These are phyloP conservation scores for Cichlasoma orientale DNA, from an alignment of 2,797 vertebrate species.

Conservation along the genomic window DNA sequence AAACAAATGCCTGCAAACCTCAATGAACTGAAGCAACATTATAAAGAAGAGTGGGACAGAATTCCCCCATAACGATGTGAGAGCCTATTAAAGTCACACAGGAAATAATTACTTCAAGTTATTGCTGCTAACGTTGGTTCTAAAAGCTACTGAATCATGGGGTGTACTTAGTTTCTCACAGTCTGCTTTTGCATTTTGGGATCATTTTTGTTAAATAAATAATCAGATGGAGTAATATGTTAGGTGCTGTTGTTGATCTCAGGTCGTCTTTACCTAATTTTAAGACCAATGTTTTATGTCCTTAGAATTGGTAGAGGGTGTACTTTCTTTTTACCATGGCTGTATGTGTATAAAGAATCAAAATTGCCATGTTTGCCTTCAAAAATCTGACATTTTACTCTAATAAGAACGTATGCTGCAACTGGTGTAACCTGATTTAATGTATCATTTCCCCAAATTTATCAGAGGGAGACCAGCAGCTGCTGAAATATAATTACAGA, in stretches of 20 bases:
- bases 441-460: conserved; percentile 5
- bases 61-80: not conserved
- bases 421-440: not conserved
- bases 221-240: not conserved
- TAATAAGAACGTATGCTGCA: not conserved
- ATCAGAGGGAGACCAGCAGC: conserved; percentile 10
- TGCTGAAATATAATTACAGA: conserved; percentile 26
- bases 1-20: no score
- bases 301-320: not conserved
- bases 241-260: not conserved
- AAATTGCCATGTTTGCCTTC: not conserved
- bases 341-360: not conserved
- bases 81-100: not conserved
- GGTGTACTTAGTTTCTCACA: not conserved
- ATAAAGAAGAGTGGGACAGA: no score
- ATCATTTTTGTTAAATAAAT: not conserved
- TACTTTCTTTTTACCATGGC: not conserved
- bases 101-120: not conserved
- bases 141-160: not conserved
- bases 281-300: not conserved
- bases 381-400: not conserved
- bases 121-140: not conserved
- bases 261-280: not conserved
- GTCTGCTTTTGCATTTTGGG: not conserved
- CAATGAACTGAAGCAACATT: no score